A percentile compares a stretch with the other conserved stretches of the same genome.
These are phyloP conservation scores for Trichonephila inaurata DNA, from an alignment of 1,140 invertebrate species.

Conservation along the genomic window DNA sequence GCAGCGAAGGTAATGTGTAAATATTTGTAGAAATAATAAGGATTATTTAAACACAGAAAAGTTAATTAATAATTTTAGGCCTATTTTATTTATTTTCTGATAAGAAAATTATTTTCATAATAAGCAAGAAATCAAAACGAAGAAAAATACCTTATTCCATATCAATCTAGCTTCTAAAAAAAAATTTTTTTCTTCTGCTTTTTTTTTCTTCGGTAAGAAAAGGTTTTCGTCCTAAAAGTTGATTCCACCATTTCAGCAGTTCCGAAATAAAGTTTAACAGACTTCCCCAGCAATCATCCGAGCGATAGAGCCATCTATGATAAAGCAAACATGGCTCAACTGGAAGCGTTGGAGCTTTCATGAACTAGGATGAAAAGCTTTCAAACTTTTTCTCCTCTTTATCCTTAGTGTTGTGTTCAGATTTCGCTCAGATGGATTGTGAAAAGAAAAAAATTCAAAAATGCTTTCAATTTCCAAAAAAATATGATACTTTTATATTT, in stretches of 20 bases:
- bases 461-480: not conserved
- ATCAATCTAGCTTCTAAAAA: not conserved
- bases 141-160: not conserved
- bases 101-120: not conserved
- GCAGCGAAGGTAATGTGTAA: too few species aligned
- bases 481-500: not conserved
- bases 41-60: too few species aligned
- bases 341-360: not conserved
- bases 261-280: not conserved
- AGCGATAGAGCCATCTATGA: not conserved
- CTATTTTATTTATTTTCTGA: not conserved
- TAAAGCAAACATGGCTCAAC: not conserved
- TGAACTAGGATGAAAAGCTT: not conserved
- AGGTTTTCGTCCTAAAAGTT: not conserved
- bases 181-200: not conserved
- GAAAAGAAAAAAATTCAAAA: not conserved
- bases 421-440: not conserved
- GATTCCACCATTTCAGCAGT: not conserved
- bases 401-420: not conserved
- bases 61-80: not conserved
- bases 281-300: not conserved
- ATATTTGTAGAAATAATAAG: too few species aligned
- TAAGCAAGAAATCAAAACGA: not conserved
- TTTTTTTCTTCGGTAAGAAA: not conserved
- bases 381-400: not conserved